Evolutionary conservation across 2,888 invertebrate genomes (phyloP), one percentile per base, ranked within the genome.

Genomic region (Lingula anatina): DNA sequence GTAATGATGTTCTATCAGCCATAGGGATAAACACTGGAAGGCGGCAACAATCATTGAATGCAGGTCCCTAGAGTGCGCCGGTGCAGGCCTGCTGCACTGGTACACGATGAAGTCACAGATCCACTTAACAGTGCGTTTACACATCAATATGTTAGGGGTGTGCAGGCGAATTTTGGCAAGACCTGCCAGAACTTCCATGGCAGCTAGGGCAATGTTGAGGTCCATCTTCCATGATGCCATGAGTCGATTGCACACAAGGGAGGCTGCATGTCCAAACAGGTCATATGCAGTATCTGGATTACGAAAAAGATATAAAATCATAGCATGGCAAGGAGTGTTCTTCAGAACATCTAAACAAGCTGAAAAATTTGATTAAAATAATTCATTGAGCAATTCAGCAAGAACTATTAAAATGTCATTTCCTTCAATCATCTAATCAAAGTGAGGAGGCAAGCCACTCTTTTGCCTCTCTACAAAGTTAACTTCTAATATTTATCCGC

Each of bases 181-280:
- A 7, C 93, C 93, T 5, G 90, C 87, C 0, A 96, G 81, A 47
- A 95, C 83, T 76, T 96, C 96, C 55, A 96, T 79, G 0, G 95
- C 95, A 0, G 95, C 94, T 49, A 96, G 78, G 0, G 94, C 94
- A 36, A 94, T 89, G 72, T 92, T 93, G 53, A 95, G 80, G 78
- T 96, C 95, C 0, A 89, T 87, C 79, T 93, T 95, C 95, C 95
- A 96, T 0, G 92, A 89, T 0, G 93, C 92, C 71, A 94, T 94
- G 51, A 96, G 81, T 23, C 93, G 86, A 77, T 94, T 94, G 71
- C 94, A 96, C 35, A 95, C 93, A 65, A 95, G 81, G 71, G 93
- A 92, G 0, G 93, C 92, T 5, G 94, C 90, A 52, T 91, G 84
- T 0, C 93, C 90, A 68, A 94, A 94, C 56, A 96, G 77, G 2